These are phyloP conservation scores for Dichetophora obliterata DNA, from an alignment of 2,888 invertebrate genomes.

Conservation along the genomic window DNA sequence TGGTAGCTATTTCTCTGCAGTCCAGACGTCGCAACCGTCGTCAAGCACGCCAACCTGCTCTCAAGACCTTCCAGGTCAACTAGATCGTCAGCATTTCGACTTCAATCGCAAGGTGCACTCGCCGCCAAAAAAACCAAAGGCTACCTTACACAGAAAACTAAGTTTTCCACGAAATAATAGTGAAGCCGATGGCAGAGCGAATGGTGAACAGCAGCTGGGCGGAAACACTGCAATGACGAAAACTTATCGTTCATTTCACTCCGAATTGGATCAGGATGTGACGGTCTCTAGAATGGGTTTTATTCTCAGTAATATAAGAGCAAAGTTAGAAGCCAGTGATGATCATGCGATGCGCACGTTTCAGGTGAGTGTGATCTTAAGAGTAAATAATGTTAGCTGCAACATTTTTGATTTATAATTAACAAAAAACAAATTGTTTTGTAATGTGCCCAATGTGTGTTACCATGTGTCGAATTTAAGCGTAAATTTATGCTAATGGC, in stretches of 20 bases:
- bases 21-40: slow-evolving; percentile 54
- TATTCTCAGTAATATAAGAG: slow-evolving; percentile 63
- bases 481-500: no score
- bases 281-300: slow-evolving; percentile 63
- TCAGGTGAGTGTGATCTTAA: slow-evolving; percentile 57
- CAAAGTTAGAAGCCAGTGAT: slow-evolving; percentile 64
- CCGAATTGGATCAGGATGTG: slow-evolving; percentile 65
- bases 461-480: no score
- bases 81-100: slow-evolving; percentile 56
- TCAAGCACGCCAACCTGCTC: slow-evolving; percentile 39
- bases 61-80: neutral
- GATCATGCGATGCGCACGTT: slow-evolving; percentile 61
- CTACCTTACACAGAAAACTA: slow-evolving; percentile 55
- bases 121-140: slow-evolving; percentile 56
- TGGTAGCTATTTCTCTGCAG: slow-evolving; percentile 65
- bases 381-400: no score
- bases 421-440: no score
- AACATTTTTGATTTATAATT: no score
- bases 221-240: slow-evolving; percentile 41
- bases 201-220: neutral
- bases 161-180: slow-evolving; percentile 53
- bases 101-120: slow-evolving; percentile 64
- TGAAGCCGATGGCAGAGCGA: neutral
- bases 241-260: slow-evolving; percentile 66
- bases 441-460: no score